Conservation (phyloP, 2,113 vertebrate species). For the Candoia aspera region DNA sequence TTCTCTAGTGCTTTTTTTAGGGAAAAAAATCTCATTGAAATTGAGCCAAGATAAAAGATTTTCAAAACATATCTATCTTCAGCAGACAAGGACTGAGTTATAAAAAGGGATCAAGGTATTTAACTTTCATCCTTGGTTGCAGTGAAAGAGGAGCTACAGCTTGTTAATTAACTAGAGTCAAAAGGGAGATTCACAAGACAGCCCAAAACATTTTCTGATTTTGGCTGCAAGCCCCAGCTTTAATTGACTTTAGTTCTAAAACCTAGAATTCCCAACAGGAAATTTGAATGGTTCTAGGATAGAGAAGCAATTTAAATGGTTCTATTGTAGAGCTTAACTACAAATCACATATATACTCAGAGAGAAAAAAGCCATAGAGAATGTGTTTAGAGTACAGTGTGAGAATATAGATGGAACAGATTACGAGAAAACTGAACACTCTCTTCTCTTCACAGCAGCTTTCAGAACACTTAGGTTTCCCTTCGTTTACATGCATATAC, state of each 20-base stretch:
- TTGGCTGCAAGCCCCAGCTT: neutral
- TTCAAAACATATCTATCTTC: constrained; percentile 28
- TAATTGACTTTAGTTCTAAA: neutral
- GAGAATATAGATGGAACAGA: neutral
- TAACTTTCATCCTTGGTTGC: constrained; percentile 8
- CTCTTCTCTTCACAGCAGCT: neutral
- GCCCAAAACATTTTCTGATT: neutral
- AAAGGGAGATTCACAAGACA: neutral
- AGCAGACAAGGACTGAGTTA: constrained; percentile 14
- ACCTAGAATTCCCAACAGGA: neutral
- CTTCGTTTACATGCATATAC: neutral
- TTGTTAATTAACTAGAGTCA: constrained; percentile 6
- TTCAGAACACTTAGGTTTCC: neutral
- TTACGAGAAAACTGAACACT: neutral
- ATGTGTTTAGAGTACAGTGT: neutral
- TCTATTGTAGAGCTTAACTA: neutral
- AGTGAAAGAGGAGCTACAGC: constrained; percentile 5
- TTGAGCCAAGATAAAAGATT: neutral
- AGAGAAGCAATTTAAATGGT: constrained; percentile 2
- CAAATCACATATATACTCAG: neutral
- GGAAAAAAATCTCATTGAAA: neutral
- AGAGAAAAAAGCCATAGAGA: neutral
- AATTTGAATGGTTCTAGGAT: constrained; percentile 4
- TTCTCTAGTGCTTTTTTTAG: constrained; percentile 10
- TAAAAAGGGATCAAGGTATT: constrained; percentile 31